A percentile compares a stretch with the other conserved stretches of the same genome.
phyloP scores from a whole-genome alignment of 2,888 invertebrate genomes.

The Rosalia funebris region DNA sequence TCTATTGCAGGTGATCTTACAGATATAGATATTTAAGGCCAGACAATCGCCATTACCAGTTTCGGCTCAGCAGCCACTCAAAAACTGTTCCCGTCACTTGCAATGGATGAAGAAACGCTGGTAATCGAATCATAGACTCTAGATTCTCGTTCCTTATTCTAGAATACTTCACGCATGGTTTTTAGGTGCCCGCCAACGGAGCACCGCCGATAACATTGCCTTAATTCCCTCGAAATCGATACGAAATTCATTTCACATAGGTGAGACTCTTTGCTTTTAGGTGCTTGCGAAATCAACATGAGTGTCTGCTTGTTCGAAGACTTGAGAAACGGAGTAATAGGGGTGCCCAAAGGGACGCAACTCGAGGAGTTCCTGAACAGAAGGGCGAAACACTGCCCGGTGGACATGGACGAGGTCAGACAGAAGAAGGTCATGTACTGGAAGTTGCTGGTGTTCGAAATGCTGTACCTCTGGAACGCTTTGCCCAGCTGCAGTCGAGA shows the following conservation, averaged over 20 bases:
- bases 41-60: too few species aligned
- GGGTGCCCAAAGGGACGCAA: constrained; percentile 55
- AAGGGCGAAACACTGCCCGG: constrained; percentile 53
- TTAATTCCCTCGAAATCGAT: background rate
- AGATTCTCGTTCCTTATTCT: too few species aligned
- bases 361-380: constrained; percentile 58
- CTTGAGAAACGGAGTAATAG: constrained; percentile 32
- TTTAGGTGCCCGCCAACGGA: too few species aligned
- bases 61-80: too few species aligned
- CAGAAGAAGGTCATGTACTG: constrained; percentile 62
- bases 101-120: too few species aligned
- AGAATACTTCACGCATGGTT: too few species aligned
- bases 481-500: constrained; percentile 68
- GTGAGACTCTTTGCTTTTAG: constrained; percentile 52
- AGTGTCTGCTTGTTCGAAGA: constrained; percentile 51
- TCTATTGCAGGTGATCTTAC: too few species aligned
- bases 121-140: too few species aligned
- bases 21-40: too few species aligned
- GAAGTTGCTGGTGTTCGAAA: constrained; percentile 71
- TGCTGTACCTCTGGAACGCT: constrained; percentile 76
- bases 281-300: constrained; percentile 39
- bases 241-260: constrained; percentile 60
- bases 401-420: constrained; percentile 47
- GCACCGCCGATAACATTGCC: too few species aligned
- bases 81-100: too few species aligned